Conservation (phyloP, 2,113 vertebrate genomes). For the Myotis yumanensis region DNA sequence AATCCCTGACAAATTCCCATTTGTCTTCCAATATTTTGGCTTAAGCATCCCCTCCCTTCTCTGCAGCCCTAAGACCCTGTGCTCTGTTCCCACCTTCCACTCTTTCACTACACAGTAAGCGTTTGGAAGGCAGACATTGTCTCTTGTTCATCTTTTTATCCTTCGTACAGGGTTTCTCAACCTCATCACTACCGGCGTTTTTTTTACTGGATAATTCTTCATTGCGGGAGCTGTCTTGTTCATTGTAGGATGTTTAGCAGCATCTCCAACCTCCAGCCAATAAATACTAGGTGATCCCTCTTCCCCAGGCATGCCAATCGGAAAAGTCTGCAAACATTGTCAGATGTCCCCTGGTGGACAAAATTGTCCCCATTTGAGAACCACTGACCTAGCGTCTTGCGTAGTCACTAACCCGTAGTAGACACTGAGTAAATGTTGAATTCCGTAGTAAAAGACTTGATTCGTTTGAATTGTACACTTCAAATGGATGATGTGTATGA, state of each 20-base stretch:
- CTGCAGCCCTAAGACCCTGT: not conserved
- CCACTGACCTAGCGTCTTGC: not conserved
- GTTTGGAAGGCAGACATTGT: not conserved
- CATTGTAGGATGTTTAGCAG: not conserved
- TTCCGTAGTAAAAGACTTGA: not conserved
- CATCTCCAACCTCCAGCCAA: not conserved
- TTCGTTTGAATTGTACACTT: not conserved
- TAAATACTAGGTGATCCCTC: not conserved
- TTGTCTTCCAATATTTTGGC: conserved; percentile 2
- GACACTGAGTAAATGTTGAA: not conserved
- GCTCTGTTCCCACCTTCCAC: not conserved
- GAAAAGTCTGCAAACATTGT: not conserved
- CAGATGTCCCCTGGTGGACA: not conserved
- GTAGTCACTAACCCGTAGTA: not conserved
- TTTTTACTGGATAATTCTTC: not conserved
- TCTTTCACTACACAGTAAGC: not conserved
- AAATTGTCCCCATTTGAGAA: not conserved
- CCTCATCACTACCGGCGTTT: not conserved
- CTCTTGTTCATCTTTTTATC: not conserved
- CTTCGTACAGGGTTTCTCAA: not conserved
- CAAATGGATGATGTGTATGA: not conserved
- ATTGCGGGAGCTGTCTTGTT: not conserved
- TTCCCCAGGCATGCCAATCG: not conserved
- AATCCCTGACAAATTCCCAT: not conserved
- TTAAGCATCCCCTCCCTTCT: not conserved